Conservation (phyloP, 2,113 vertebrate genomes). For the Protobothrops flavoviridis region DNA sequence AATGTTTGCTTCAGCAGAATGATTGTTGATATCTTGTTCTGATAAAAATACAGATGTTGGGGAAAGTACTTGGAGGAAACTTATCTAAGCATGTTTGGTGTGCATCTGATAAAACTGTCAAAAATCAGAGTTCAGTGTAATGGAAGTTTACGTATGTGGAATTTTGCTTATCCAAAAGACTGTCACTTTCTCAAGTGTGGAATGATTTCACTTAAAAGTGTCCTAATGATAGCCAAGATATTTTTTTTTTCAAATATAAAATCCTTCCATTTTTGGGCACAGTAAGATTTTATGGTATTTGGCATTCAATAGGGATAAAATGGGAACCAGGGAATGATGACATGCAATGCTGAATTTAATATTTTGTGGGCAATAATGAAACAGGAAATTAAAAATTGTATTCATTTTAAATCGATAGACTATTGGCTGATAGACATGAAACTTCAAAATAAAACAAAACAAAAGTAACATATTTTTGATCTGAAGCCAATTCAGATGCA, state of each 20-base stretch:
- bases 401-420: constrained; percentile 50
- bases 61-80: background rate
- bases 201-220: constrained; percentile 25
- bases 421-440: constrained; percentile 34
- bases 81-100: constrained; percentile 28
- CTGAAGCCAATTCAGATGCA: constrained; percentile 2
- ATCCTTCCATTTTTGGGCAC: constrained; percentile 14
- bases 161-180: constrained; percentile 35
- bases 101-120: constrained; percentile 40
- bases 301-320: background rate
- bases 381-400: constrained; percentile 66
- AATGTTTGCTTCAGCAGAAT: background rate
- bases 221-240: constrained; percentile 8
- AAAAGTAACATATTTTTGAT: constrained; percentile 7
- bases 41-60: background rate
- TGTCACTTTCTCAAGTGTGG: constrained; percentile 26
- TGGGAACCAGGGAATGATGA: background rate
- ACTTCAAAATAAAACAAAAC: background rate
- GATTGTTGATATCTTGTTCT: constrained; percentile 6
- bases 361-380: constrained; percentile 37
- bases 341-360: constrained; percentile 2
- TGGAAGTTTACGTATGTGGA: constrained; percentile 41
- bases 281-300: constrained; percentile 29
- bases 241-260: constrained; percentile 31
- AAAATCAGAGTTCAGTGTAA: constrained; percentile 36